These are phyloP conservation scores for Ichneumoninae sp. DNA, from an alignment of 2,888 invertebrate species.

Conservation along the genomic window DNA sequence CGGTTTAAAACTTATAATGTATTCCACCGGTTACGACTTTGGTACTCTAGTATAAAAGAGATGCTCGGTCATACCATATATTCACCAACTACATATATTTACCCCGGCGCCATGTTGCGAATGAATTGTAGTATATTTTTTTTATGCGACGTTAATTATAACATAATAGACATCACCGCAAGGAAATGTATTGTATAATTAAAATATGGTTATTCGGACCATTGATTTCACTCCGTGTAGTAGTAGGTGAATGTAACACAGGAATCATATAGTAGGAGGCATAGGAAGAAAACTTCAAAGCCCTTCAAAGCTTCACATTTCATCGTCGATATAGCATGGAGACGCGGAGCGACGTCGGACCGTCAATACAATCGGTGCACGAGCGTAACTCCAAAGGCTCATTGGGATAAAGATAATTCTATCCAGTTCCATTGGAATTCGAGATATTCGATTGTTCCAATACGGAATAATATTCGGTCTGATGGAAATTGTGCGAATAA, in stretches of 20 bases:
- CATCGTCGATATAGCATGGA: not conserved
- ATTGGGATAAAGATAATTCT: constrained; percentile 15
- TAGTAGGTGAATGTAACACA: not conserved
- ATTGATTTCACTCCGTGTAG: not conserved
- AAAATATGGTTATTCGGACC: not conserved
- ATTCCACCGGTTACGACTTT: too few species aligned
- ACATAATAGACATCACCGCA: too few species aligned
- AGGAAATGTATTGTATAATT: too few species aligned
- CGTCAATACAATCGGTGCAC: not conserved
- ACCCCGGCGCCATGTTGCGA: too few species aligned
- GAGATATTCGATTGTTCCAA: not conserved
- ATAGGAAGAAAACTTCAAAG: not conserved
- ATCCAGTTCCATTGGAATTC: not conserved
- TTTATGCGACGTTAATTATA: too few species aligned
- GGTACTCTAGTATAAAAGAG: too few species aligned
- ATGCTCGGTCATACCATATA: too few species aligned
- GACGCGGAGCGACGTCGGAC: not conserved
- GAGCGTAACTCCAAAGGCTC: not conserved
- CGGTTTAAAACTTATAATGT: too few species aligned
- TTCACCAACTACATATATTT: too few species aligned
- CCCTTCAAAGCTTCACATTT: not conserved
- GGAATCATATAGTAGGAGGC: not conserved
- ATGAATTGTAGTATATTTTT: too few species aligned
- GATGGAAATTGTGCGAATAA: constrained; percentile 36
- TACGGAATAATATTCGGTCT: constrained; percentile 1